phyloP scores from a whole-genome alignment of 2,888 invertebrate species.

The Pollenia angustigena region DNA sequence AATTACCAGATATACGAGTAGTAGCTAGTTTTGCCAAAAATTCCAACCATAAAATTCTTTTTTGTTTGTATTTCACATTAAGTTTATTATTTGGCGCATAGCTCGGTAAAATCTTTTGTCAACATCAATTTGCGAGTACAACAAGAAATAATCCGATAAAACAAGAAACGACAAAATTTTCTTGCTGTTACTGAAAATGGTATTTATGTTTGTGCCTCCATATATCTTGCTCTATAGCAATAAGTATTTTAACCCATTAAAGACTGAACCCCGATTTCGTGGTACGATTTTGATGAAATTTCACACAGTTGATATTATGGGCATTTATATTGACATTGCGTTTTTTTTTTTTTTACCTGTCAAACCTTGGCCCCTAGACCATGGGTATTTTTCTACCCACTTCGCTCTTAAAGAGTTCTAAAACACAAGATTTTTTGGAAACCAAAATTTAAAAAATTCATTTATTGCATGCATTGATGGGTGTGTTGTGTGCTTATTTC shows the following conservation, averaged over 20 bases:
- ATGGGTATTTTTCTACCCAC: too few species aligned
- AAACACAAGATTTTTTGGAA: too few species aligned
- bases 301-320: too few species aligned
- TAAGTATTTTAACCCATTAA: conserved; percentile 26
- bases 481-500: too few species aligned
- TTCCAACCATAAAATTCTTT: conserved; percentile 10
- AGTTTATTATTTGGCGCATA: conserved; percentile 70
- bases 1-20: background rate
- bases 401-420: too few species aligned
- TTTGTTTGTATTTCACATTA: conserved; percentile 48
- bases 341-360: too few species aligned
- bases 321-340: too few species aligned
- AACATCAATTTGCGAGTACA: conserved; percentile 80
- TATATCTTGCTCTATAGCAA: conserved; percentile 4
- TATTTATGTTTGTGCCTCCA: conserved; percentile 19
- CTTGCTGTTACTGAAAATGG: background rate
- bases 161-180: background rate
- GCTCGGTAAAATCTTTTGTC: conserved; percentile 80
- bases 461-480: too few species aligned
- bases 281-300: too few species aligned
- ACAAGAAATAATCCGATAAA: conserved; percentile 42
- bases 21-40: conserved; percentile 17
- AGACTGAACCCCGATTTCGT: too few species aligned
- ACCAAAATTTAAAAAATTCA: too few species aligned
- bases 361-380: too few species aligned